phyloP scores from a whole-genome alignment of 2,113 vertebrate species.

The Rutilus rutilus region DNA sequence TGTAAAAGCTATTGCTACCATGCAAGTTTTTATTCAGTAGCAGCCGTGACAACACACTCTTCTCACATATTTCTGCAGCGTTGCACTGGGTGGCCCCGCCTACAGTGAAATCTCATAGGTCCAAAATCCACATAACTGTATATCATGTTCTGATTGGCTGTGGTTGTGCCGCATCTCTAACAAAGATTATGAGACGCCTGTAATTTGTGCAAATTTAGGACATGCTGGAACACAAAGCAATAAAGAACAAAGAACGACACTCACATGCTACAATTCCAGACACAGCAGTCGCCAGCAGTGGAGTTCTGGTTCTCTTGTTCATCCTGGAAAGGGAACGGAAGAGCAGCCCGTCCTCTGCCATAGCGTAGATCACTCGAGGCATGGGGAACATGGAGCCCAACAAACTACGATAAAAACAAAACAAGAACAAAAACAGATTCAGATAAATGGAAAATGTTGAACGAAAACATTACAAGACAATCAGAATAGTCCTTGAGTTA shows the following conservation, averaged over 20 bases:
- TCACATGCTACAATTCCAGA: constrained; percentile 89
- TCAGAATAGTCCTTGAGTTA: constrained; percentile 64
- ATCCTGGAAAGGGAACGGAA: constrained; percentile 83
- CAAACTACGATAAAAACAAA: constrained; percentile 73
- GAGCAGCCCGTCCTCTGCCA: constrained; percentile 94
- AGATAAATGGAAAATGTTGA: background rate
- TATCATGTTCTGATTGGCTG: background rate
- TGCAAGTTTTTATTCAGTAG: background rate
- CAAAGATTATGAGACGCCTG: background rate
- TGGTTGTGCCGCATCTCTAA: background rate
- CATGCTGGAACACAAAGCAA: background rate
- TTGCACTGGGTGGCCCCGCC: background rate
- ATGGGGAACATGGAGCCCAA: constrained; percentile 97
- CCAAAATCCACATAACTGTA: too few species aligned
- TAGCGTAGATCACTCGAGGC: constrained; percentile 95
- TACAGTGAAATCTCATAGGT: background rate
- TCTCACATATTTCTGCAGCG: background rate
- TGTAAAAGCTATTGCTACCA: background rate
- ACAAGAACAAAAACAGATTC: background rate
- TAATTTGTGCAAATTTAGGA: background rate
- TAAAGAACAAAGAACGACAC: background rate
- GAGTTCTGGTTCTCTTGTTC: constrained; percentile 84
- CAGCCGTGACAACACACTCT: background rate
- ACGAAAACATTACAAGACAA: background rate
- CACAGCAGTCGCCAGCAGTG: constrained; percentile 83